Evolutionary conservation across 2,888 invertebrate genomes (phyloP).

Genomic region (Galerucella nymphaeae): DNA sequence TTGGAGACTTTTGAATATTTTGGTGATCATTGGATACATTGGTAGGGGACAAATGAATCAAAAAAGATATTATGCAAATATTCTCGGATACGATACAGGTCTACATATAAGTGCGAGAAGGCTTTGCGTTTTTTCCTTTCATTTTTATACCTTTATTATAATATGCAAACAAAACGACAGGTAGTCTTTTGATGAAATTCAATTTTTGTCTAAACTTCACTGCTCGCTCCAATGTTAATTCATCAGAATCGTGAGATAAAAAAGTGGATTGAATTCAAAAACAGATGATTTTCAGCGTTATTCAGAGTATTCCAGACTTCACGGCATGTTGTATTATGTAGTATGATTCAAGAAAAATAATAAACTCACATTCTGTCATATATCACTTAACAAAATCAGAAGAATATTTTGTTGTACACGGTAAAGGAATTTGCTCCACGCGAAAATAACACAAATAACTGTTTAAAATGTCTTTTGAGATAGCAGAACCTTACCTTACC

Average conservation of each 20-base stretch:
- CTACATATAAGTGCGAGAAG: too few relatives aligned
- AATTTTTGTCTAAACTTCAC: too few relatives aligned
- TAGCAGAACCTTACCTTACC: not conserved
- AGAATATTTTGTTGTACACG: not conserved
- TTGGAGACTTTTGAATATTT: not conserved
- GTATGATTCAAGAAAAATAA: not conserved
- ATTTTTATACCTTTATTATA: too few relatives aligned
- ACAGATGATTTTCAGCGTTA: too few relatives aligned
- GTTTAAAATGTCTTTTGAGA: not conserved
- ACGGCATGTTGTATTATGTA: too few relatives aligned
- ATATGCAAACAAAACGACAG: too few relatives aligned
- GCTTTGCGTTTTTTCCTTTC: too few relatives aligned
- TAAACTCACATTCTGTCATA: not conserved
- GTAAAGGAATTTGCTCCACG: not conserved
- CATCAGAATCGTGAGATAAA: too few relatives aligned
- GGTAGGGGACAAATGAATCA: not conserved
- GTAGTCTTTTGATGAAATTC: too few relatives aligned
- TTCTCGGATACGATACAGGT: not conserved
- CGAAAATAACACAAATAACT: not conserved
- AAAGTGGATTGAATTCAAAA: too few relatives aligned
- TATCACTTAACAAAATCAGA: not conserved
- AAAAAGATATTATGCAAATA: not conserved
- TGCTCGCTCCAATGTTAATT: too few relatives aligned
- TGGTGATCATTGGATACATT: not conserved
- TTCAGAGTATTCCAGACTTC: too few relatives aligned